Conservation (phyloP, 1,140 invertebrate species). For the Oreohelix idahoensis region DNA sequence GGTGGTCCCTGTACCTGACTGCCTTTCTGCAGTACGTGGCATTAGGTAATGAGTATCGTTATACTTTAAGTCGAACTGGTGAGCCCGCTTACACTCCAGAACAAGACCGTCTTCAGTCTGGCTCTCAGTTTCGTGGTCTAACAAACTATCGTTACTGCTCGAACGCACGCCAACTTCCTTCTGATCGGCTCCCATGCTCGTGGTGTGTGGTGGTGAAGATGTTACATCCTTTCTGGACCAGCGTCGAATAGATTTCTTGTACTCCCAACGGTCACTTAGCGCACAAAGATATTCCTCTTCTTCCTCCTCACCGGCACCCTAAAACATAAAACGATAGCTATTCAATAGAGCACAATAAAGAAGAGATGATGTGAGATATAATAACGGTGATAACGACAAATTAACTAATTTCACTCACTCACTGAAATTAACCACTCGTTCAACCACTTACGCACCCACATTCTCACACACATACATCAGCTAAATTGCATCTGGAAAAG, state of each 20-base stretch:
- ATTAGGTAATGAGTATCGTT: background rate
- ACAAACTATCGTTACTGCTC: slow-evolving; percentile 70
- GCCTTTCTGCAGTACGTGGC: background rate
- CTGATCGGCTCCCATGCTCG: slow-evolving; percentile 34
- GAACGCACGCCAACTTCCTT: background rate
- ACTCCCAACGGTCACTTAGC: slow-evolving; percentile 94
- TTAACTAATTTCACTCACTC: too few relatives aligned
- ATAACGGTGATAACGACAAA: too few relatives aligned
- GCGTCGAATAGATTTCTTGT: slow-evolving; percentile 88
- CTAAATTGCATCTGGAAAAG: too few relatives aligned
- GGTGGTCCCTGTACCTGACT: background rate
- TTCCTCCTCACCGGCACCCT: slow-evolving; percentile 83
- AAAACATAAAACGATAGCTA: slow-evolving; percentile 43
- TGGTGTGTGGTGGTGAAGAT: background rate
- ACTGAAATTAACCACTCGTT: too few relatives aligned
- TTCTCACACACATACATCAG: too few relatives aligned
- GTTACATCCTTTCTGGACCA: slow-evolving; percentile 83
- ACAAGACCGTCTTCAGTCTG: slow-evolving; percentile 63
- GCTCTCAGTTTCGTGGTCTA: slow-evolving; percentile 69
- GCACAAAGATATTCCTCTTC: slow-evolving; percentile 90
- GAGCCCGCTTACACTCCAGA: slow-evolving; percentile 58
- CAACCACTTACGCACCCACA: too few relatives aligned
- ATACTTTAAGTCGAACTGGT: slow-evolving; percentile 27
- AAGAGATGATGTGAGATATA: too few relatives aligned
- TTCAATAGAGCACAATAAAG: slow-evolving; percentile 15